Conservation (phyloP, 2,888 invertebrate genomes). For the Mythimna vitellina region DNA sequence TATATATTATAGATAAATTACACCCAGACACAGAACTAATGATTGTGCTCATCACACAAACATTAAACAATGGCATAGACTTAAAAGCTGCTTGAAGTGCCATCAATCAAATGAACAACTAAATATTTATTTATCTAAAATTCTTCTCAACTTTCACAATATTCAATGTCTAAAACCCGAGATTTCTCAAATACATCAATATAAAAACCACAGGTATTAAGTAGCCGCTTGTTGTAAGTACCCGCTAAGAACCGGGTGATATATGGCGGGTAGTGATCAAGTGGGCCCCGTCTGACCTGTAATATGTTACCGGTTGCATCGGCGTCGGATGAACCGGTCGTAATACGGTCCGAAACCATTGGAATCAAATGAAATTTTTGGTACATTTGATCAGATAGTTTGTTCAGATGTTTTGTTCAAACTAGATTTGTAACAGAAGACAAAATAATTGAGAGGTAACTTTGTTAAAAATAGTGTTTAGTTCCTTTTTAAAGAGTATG, state of each 20-base stretch:
- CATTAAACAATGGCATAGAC: neutral
- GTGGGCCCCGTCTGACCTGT: constrained; percentile 60
- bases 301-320: constrained; percentile 60
- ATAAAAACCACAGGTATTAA: constrained; percentile 55
- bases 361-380: constrained; percentile 41
- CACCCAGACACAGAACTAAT: too few species aligned
- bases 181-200: constrained; percentile 43
- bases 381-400: neutral
- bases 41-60: too few species aligned
- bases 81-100: neutral
- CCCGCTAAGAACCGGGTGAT: constrained; percentile 57
- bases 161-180: constrained; percentile 3
- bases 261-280: constrained; percentile 66
- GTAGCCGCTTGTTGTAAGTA: constrained; percentile 47
- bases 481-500: too few species aligned
- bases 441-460: too few species aligned
- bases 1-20: too few species aligned
- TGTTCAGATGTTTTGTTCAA: neutral
- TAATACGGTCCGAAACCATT: constrained; percentile 16
- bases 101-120: neutral
- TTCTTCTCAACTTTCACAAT: neutral
- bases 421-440: neutral
- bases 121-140: neutral
- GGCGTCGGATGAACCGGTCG: constrained; percentile 43
- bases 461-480: too few species aligned